Conservation (phyloP, 2,113 vertebrate genomes). For the Azemiops feae region DNA sequence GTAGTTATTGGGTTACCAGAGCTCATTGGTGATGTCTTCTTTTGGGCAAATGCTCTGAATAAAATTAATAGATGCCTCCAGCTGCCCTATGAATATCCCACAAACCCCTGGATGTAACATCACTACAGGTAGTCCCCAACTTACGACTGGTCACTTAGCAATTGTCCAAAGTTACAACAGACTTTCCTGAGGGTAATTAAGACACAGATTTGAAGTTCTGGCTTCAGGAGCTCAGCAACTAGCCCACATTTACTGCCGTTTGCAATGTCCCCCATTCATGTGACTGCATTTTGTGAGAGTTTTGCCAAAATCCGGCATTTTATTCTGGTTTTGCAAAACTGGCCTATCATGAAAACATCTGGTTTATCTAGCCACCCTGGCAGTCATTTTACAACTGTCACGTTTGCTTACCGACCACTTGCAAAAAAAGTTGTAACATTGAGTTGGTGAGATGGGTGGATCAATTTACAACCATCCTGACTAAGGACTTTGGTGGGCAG, state of each 20-base stretch:
- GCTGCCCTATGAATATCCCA: background rate
- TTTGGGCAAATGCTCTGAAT: background rate
- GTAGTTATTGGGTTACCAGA: background rate
- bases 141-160: no score
- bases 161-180: background rate
- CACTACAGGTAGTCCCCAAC: no score
- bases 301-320: background rate
- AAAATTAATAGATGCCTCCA: background rate
- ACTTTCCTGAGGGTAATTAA: background rate
- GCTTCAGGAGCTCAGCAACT: background rate
- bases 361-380: background rate
- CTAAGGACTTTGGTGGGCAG: background rate
- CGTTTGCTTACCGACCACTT: background rate
- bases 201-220: background rate
- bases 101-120: background rate
- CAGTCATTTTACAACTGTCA: background rate
- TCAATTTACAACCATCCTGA: background rate
- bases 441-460: background rate
- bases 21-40: background rate
- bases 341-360: background rate
- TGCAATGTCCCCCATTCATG: background rate
- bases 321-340: background rate
- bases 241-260: background rate
- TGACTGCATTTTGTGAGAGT: background rate
- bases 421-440: background rate